Evolutionary conservation across 2,797 vertebrate genomes (phyloP).

Genomic region (Syngnathus rostellatus): DNA sequence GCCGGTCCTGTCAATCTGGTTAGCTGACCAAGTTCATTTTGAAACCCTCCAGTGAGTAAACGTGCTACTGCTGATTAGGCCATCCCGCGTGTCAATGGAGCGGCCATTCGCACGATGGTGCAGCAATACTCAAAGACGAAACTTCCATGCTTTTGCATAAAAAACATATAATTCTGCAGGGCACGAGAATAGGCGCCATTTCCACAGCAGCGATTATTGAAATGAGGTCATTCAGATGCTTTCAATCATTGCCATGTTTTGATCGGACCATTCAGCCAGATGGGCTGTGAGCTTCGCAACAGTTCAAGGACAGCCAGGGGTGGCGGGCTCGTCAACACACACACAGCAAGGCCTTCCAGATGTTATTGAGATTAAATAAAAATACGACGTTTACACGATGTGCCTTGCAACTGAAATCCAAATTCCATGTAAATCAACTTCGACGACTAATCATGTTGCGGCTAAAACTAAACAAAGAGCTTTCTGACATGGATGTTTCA

Average conservation of each 20-base stretch:
- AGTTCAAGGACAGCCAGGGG: slow-evolving; percentile 61
- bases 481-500: too few species aligned
- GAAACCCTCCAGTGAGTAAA: slow-evolving; percentile 43
- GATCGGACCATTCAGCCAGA: slow-evolving; percentile 49
- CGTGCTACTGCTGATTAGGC: slow-evolving; percentile 34
- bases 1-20: too few species aligned
- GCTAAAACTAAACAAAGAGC: background rate
- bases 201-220: slow-evolving; percentile 17
- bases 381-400: slow-evolving; percentile 4
- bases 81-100: slow-evolving; percentile 14
- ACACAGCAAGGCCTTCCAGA: background rate
- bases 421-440: too few species aligned
- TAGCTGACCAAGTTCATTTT: too few species aligned
- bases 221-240: slow-evolving; percentile 22
- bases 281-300: slow-evolving; percentile 41
- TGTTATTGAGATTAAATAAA: background rate
- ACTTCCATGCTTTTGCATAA: slow-evolving; percentile 29
- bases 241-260: slow-evolving; percentile 45
- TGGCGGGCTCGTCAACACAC: slow-evolving; percentile 42
- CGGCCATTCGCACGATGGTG: slow-evolving; percentile 10
- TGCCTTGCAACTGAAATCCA: too few species aligned
- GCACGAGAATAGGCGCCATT: slow-evolving; percentile 26
- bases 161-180: slow-evolving; percentile 20
- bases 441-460: too few species aligned
- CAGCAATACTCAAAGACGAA: slow-evolving; percentile 15